Base-by-base conservation (phyloP, 1,140 invertebrate genomes). In the Hypothenemus hampei region DNA sequence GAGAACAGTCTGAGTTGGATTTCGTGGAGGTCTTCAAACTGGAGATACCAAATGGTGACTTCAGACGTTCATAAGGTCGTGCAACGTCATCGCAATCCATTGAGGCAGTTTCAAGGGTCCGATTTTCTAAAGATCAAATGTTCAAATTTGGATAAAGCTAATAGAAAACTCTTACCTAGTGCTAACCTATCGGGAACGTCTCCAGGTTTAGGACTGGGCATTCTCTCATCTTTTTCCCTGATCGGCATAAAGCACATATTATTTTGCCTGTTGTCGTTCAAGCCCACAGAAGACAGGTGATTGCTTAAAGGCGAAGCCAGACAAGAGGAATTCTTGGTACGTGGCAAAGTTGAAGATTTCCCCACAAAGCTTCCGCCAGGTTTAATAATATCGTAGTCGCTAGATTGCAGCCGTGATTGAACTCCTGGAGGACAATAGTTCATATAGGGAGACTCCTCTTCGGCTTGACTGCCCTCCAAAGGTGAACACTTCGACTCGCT, bases 361-460 rank as follows among this genome's bases (percentile, higher is more conserved):
- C 10, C 8, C 15, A 49, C 3, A 18, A 49, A 29, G 15, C 22
- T 18, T 19, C 61, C 69, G 1, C 60, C 69, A 1, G 69, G 63
- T 16, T 63, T 48, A 66, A 74, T 70, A 0, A 70, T 18, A 0
- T 74, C 68, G 41, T 74, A 75, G 23, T 73, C 72, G 16, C 61
- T 46, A 18, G 26, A 23, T 16, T 18, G 35, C 56, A n/a, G 43
- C 29, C 36, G 58, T 44, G 8, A 52, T 21, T 13, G 45, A 10
- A 13, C 31, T 31, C 19, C 19, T 6, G 52, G 31, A n/a, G 65
- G 65, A n/a, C 59, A 59, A 47, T 64, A 71, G 47, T 71, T 72
- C 13, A 72, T 64, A 55, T 70, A 70, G 43, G 68, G 64, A n/a
- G 60, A 61, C 2, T 48, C 41, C 2, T 48, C 41, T 36, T 58